These are phyloP conservation scores for Phyllostomus discolor DNA, from an alignment of 2,113 vertebrate genomes.

Conservation along the genomic window DNA sequence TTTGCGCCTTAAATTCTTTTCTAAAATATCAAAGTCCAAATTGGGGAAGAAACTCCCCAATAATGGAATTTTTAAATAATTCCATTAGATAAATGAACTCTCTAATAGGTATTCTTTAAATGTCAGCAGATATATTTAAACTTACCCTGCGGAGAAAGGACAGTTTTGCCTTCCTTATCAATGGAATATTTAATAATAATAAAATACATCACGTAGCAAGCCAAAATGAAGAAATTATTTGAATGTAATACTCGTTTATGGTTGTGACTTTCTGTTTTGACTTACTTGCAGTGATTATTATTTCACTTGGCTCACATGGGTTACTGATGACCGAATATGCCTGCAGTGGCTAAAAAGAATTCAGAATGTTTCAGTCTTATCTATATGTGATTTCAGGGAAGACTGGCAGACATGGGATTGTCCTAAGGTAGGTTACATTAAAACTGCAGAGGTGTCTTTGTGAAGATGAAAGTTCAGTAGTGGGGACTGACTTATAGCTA, in stretches of 20 bases:
- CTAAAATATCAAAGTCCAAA: not conserved
- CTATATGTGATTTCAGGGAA: conserved; percentile 89
- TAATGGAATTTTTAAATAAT: not conserved
- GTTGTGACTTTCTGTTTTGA: conserved; percentile 30
- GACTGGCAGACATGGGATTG: conserved; percentile 86
- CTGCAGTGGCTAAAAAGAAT: conserved; percentile 93
- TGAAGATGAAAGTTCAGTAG: not conserved
- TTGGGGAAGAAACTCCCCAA: not conserved
- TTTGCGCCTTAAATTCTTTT: not conserved
- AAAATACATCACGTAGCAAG: not conserved
- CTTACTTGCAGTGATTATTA: conserved; percentile 90
- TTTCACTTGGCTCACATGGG: conserved; percentile 94
- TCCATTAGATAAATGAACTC: not conserved
- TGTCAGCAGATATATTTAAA: not conserved
- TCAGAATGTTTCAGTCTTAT: conserved; percentile 91
- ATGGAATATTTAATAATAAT: not conserved
- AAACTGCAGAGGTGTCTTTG: conserved; percentile 22
- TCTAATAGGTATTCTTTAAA: not conserved
- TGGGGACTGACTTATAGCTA: not conserved
- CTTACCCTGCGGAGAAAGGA: not conserved
- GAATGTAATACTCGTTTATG: not conserved
- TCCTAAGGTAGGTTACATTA: conserved; percentile 82
- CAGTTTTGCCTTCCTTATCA: not conserved
- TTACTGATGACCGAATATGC: conserved; percentile 88
- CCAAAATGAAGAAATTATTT: conserved; percentile 4